Base-by-base conservation (phyloP, 2,113 vertebrate species). In the Ptyas mucosa region DNA sequence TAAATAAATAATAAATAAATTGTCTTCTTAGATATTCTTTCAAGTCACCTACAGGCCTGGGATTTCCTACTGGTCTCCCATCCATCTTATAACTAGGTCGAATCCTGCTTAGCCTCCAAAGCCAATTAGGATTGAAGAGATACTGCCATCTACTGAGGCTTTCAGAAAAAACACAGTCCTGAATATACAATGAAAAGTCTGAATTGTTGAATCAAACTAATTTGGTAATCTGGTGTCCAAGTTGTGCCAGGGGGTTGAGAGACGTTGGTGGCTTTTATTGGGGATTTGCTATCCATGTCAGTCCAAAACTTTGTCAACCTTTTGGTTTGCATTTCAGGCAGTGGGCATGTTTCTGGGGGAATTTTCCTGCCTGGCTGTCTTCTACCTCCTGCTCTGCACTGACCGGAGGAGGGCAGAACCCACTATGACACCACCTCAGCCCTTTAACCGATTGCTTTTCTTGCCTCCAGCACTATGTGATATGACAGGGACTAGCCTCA, bases 281-380 rank as follows among this genome's bases (percentile, higher is more conserved):
- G 39, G 1, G 14, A 10, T 61, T 5, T 53, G 29, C 57, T 54
- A 26, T 39, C n/a, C 8, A 34, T 54, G 23, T 6, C 14, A 14
- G 23, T 85, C 69, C 88, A 89, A 46, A 29, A 51, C 26, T 21
- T 57, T 49, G 39, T 23, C 10, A 3, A 61, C 26, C n/a, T 24
- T 8, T 21, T 90, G 39, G 0, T 14, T 26, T 94, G 1, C 89
- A 81, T 89, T 93, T 0, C 95, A 99, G 99, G 98, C 99, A 0
- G 98, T 98, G 95, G 98, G 98, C 3, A 99, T 99, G 99, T 99
- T 99, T 96, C 96, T 99, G 93, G 99, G 99, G 0, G 99, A 99
- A 94, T 97, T 99, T 81, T 98, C 98, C 96, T 99, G 99, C 94
- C 96, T 99, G 6, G 98, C 93, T 0, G 98, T 97, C 54, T 99